Conservation (phyloP, 2,797 vertebrate genomes). For the Parauchenoglanis ngamensis region DNA sequence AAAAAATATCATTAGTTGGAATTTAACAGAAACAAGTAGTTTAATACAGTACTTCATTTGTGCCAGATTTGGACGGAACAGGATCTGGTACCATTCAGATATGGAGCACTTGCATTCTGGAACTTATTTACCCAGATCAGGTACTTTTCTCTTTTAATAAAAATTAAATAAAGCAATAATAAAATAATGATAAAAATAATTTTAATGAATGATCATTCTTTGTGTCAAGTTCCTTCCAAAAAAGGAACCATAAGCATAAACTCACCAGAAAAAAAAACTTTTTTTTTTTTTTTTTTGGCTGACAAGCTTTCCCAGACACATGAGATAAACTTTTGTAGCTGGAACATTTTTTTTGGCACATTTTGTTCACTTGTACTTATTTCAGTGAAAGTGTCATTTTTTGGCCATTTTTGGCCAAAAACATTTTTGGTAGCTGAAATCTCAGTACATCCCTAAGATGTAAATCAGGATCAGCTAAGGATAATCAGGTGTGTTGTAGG, state of each 20-base stretch:
- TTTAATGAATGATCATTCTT: neutral
- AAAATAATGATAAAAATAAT: neutral
- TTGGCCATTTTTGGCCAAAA: slow-evolving; percentile 1
- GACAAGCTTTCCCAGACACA: neutral
- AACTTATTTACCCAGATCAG: neutral
- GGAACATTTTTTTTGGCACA: neutral
- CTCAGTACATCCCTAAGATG: neutral
- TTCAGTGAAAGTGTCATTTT: neutral
- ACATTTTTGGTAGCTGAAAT: neutral
- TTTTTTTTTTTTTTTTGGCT: neutral
- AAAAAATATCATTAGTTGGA: neutral
- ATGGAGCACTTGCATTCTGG: neutral
- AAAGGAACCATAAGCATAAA: neutral
- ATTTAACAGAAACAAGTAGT: neutral
- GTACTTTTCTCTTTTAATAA: neutral
- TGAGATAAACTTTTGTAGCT: neutral
- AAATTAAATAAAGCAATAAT: neutral
- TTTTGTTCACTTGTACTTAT: neutral
- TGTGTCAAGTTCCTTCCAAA: neutral
- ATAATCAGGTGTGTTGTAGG: neutral
- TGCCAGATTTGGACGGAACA: neutral
- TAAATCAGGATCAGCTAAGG: neutral
- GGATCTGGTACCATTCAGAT: neutral
- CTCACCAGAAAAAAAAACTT: neutral
- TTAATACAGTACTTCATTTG: neutral